Conservation (phyloP, 2,888 invertebrate species). For the Ormyrus thymus region DNA sequence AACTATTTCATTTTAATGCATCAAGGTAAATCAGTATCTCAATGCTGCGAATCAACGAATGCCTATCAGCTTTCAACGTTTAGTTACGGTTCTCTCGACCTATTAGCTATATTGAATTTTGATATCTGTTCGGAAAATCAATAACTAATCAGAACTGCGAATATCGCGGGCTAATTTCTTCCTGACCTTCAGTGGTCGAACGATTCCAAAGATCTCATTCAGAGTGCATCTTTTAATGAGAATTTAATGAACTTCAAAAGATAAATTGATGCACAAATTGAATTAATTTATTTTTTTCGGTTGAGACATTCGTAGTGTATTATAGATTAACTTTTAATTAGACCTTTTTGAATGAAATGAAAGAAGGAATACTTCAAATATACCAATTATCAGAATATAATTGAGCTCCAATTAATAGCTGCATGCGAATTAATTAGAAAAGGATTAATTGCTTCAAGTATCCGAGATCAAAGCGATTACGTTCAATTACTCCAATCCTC, state of each 20-base stretch:
- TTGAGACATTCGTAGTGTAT: too few species aligned
- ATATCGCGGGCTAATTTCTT: background rate
- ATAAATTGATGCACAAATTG: too few species aligned
- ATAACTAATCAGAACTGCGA: conserved; percentile 8
- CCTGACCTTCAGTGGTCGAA: too few species aligned
- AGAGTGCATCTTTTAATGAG: too few species aligned
- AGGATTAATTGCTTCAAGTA: conserved; percentile 8
- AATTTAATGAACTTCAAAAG: too few species aligned
- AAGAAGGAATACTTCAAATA: background rate
- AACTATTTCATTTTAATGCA: conserved; percentile 18
- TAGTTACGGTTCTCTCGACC: conserved; percentile 15
- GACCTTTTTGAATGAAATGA: too few species aligned
- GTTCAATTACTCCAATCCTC: too few species aligned
- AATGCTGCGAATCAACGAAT: conserved; percentile 37
- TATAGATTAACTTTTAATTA: too few species aligned
- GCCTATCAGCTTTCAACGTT: conserved; percentile 26
- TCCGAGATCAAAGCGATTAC: too few species aligned
- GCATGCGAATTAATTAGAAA: background rate
- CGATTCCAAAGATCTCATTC: too few species aligned
- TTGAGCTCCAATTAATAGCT: background rate
- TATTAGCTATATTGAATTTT: conserved; percentile 23
- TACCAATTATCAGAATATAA: background rate
- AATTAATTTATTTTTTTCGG: too few species aligned
- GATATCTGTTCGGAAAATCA: conserved; percentile 23
- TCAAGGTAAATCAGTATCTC: background rate